phyloP scores from a whole-genome alignment of 2,888 invertebrate genomes.

The Habrosyne pyritoides region DNA sequence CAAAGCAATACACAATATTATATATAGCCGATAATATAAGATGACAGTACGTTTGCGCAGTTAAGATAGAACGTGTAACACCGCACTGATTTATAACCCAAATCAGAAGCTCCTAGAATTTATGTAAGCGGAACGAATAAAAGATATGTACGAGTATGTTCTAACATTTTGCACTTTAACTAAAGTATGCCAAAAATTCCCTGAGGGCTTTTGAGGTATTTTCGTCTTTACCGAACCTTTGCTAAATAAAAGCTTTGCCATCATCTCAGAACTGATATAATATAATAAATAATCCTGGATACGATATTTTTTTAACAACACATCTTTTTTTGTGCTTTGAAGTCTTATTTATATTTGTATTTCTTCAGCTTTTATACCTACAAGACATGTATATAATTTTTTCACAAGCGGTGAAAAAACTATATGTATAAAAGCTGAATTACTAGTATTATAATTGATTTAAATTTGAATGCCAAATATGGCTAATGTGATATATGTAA shows the following conservation, averaged over 20 bases:
- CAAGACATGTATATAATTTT: no score
- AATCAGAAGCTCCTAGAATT: neutral
- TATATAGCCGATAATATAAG: neutral
- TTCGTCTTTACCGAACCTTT: neutral
- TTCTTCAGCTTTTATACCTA: no score
- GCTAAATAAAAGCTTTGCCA: neutral
- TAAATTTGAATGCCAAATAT: no score
- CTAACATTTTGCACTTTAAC: neutral
- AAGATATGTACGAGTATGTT: neutral
- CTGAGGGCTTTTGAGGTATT: neutral
- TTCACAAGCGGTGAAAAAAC: no score
- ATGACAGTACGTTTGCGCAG: neutral
- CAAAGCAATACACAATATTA: neutral
- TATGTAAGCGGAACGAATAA: slow-evolving; percentile 7
- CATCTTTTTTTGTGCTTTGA: no score
- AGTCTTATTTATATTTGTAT: no score
- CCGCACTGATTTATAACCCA: neutral
- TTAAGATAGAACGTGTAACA: slow-evolving; percentile 3
- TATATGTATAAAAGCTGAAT: no score
- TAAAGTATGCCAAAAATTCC: neutral
- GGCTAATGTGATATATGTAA: no score
- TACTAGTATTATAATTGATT: no score
- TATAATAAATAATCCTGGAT: no score
- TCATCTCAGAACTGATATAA: neutral
- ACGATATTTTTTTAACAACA: no score